These are phyloP conservation scores for Mechanitis messenoides DNA, from an alignment of 2,888 invertebrate species.

Conservation along the genomic window DNA sequence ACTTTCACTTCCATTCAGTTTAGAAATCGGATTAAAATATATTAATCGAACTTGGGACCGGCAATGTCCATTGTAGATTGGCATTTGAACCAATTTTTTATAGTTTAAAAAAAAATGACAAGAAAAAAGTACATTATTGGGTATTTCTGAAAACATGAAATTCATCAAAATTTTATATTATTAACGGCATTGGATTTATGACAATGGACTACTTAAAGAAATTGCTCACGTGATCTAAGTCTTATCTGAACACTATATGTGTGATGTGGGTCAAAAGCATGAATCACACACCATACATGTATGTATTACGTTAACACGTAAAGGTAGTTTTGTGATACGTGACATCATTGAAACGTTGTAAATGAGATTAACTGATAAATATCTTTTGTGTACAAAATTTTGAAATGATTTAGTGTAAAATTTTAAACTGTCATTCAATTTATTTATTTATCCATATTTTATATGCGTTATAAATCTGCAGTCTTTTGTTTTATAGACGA, in stretches of 20 bases:
- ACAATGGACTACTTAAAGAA: not conserved
- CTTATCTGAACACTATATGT: constrained; percentile 27
- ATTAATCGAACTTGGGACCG: constrained; percentile 11
- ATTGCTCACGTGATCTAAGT: constrained; percentile 16
- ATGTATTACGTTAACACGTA: constrained; percentile 38
- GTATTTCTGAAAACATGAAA: not conserved
- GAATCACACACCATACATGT: constrained; percentile 49
- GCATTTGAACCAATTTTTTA: not conserved
- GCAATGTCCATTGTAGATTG: constrained; percentile 1
- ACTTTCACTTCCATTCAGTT: constrained; percentile 5
- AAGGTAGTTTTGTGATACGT: constrained; percentile 49
- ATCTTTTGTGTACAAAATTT: no score
- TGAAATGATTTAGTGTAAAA: no score
- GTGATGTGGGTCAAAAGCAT: constrained; percentile 58
- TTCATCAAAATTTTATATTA: not conserved
- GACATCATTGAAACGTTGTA: constrained; percentile 38
- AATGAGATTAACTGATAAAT: constrained; percentile 3
- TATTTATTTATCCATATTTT: no score
- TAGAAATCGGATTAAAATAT: not conserved
- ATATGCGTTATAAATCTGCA: no score
- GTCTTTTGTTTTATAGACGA: not conserved
- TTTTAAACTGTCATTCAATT: no score
- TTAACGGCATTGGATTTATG: not conserved
- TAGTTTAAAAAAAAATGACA: not conserved
- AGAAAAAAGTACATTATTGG: not conserved